Conservation (phyloP, 1,140 invertebrate genomes). For the Limonius californicus region DNA sequence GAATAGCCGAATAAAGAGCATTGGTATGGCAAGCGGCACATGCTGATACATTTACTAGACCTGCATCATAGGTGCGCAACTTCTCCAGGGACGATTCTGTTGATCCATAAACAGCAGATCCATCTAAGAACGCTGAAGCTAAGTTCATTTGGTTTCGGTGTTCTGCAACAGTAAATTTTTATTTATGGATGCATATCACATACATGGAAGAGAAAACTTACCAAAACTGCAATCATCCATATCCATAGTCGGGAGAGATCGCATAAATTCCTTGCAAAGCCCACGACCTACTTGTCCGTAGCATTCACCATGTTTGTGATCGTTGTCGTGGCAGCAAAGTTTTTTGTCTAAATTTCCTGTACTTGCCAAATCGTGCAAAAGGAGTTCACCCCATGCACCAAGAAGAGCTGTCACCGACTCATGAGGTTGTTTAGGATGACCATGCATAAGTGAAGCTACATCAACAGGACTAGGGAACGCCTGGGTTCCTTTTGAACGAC, state of each 20-base stretch:
- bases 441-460: conserved; percentile 48
- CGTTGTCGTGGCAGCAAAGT: conserved; percentile 39
- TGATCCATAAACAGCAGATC: conserved; percentile 79
- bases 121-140: conserved; percentile 83
- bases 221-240: conserved; percentile 61
- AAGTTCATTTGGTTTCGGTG: conserved; percentile 82
- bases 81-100: conserved; percentile 63
- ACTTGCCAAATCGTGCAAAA: conserved; percentile 72
- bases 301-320: conserved; percentile 52
- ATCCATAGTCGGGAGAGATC: conserved; percentile 66
- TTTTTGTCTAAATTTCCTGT: conserved; percentile 53
- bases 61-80: conserved; percentile 70
- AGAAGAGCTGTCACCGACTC: conserved; percentile 73
- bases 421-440: conserved; percentile 49
- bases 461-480: conserved; percentile 56
- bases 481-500: conserved; percentile 52
- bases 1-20: conserved; percentile 62
- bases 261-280: conserved; percentile 67
- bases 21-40: conserved; percentile 55
- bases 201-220: conserved; percentile 39
- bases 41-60: conserved; percentile 60
- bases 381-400: conserved; percentile 75
- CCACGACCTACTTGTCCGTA: conserved; percentile 49
- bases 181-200: neutral
- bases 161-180: conserved; percentile 47